Evolutionary conservation across 2,888 invertebrate genomes (phyloP).

Genomic region (Leptinotarsa tumamoca): DNA sequence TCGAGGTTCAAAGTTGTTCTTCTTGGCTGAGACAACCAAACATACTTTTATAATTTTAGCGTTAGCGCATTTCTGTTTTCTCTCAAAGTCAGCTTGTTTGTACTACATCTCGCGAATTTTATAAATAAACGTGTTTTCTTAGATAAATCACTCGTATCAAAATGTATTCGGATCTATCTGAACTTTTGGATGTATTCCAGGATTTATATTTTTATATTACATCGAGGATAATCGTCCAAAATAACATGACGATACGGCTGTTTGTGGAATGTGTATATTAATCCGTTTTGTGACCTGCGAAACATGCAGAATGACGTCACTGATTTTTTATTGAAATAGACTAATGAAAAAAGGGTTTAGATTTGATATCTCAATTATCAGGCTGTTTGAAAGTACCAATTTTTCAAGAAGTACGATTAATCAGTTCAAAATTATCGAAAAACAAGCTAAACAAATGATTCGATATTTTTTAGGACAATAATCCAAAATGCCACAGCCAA

Average conservation of each 20-base stretch:
- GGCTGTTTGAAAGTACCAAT: neutral
- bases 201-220: slow-evolving; percentile 25
- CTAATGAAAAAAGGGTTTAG: neutral
- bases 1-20: neutral
- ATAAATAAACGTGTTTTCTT: slow-evolving; percentile 22
- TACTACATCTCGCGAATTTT: slow-evolving; percentile 1
- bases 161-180: slow-evolving; percentile 10
- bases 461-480: slow-evolving; percentile 35
- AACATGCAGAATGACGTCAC: neutral
- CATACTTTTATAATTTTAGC: neutral
- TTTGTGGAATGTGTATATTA: slow-evolving; percentile 16
- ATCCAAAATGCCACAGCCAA: slow-evolving; percentile 48
- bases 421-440: neutral
- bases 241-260: slow-evolving; percentile 24
- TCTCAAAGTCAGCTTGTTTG: neutral
- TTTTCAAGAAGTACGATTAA: neutral
- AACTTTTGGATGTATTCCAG: slow-evolving; percentile 35
- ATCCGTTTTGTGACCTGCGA: slow-evolving; percentile 11
- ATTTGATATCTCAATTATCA: neutral
- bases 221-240: slow-evolving; percentile 26
- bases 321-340: neutral
- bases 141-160: slow-evolving; percentile 14
- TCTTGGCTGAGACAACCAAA: neutral
- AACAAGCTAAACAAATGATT: neutral
- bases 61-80: neutral